Evolutionary conservation across 1,140 invertebrate genomes (phyloP).

Genomic region (Piezodorus guildinii): DNA sequence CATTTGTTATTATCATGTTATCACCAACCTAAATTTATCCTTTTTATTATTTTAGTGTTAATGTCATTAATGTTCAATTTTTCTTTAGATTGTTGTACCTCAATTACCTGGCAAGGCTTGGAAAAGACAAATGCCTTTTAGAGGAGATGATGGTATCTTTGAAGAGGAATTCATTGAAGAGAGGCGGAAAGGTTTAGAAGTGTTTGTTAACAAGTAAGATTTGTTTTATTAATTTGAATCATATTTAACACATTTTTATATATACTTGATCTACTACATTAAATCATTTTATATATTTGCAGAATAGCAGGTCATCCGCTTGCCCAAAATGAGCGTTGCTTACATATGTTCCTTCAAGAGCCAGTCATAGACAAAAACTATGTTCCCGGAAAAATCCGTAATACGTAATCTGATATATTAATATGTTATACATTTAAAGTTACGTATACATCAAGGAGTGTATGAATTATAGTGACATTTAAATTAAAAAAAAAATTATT

Average conservation of each 20-base stretch:
- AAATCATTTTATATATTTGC: constrained; percentile 32
- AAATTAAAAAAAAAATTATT: not conserved
- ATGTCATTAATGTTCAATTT: too few species aligned
- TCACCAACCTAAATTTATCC: too few species aligned
- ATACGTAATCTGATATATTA: constrained; percentile 53
- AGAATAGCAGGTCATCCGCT: constrained; percentile 98
- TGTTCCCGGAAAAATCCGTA: constrained; percentile 97
- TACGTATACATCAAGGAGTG: not conserved
- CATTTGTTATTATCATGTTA: too few species aligned
- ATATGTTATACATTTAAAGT: not conserved
- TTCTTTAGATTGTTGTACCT: constrained; percentile 86
- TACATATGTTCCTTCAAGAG: constrained; percentile 99
- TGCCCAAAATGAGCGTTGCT: constrained; percentile 97
- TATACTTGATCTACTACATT: not conserved
- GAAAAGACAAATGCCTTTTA: constrained; percentile 95
- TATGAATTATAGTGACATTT: not conserved
- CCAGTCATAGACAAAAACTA: constrained; percentile 97
- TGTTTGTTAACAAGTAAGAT: constrained; percentile 93
- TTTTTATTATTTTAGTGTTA: too few species aligned
- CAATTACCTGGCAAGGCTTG: constrained; percentile 94
- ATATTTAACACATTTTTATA: not conserved
- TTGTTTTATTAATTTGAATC: not conserved
- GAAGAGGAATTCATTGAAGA: constrained; percentile 99
- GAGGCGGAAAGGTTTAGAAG: constrained; percentile 91
- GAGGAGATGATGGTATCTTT: constrained; percentile 97